Conservation (phyloP, 2,888 invertebrate species). For the Pristionchus entomophagus region DNA sequence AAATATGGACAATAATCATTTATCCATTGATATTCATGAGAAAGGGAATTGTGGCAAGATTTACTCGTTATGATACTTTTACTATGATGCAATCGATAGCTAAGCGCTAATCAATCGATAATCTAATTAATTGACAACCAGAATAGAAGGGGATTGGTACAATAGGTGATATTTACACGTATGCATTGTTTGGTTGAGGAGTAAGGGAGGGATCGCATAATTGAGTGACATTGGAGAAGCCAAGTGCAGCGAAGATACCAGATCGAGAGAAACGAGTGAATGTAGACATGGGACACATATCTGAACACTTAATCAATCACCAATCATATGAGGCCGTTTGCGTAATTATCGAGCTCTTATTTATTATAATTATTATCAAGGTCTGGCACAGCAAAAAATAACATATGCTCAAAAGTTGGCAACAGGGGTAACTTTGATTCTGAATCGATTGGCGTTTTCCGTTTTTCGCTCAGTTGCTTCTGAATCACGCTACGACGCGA, state of each 20-base stretch:
- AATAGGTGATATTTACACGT: conserved; percentile 26
- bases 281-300: conserved; percentile 1
- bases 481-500: too few relatives aligned
- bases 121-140: not conserved
- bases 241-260: conserved; percentile 47
- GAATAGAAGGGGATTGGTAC: not conserved
- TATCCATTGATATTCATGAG: not conserved
- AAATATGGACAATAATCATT: not conserved
- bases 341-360: too few relatives aligned
- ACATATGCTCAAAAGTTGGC: too few relatives aligned
- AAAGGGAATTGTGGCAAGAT: conserved; percentile 3
- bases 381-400: too few relatives aligned
- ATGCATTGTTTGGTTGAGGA: not conserved
- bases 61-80: not conserved
- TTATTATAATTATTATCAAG: too few relatives aligned
- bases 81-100: not conserved
- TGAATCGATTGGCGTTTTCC: too few relatives aligned
- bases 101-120: not conserved
- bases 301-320: too few relatives aligned
- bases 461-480: too few relatives aligned
- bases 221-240: conserved; percentile 3
- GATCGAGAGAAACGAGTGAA: conserved; percentile 50
- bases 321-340: too few relatives aligned
- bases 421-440: too few relatives aligned
- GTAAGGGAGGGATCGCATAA: conserved; percentile 16